Evolutionary conservation across 2,797 vertebrate species (phyloP), one percentile per base, ranked within the genome.

Genomic region (Anas bernieri): DNA sequence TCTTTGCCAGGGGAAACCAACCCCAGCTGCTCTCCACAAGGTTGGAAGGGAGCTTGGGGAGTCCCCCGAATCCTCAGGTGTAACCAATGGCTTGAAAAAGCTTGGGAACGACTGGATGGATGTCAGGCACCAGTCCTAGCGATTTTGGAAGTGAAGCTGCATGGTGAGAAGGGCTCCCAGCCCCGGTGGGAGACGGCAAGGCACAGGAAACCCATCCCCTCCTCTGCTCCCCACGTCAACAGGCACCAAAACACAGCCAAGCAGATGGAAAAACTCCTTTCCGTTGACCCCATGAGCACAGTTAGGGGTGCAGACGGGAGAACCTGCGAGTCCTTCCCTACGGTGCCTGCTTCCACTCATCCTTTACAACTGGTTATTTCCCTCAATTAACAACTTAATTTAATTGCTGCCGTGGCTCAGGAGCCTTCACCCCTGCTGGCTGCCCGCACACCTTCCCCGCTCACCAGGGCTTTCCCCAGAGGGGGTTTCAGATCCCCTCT

Each of bases 1-100:
- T 22, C 15, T 56, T 0, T 1, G 25, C 62, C 68, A 55, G 28
- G 20, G 28, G 22, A 66, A 2, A 7, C 52, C 0, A 0, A 17
- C 9, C 39, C 26, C 1, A 5, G 17, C 21, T 70, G 54, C 35
- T 67, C 46, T 31, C 18, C 21, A 46, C 39, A 41, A 16, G 12
- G 12, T 46, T 78, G 45, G 69, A 90, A 88, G 22, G 62, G 23
- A 86, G 18, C 15, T 48, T 70, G 76, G 43, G 28, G 82, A 55
- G 43, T 25, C 11, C 16, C 21, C 16, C 52, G 63, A 4, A 68
- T 28, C n/a, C 30, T 85, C 45, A 58, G 20, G 8, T 10, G 41
- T 4, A 92, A 52, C 11, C 50, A 26, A 17, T 7, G 35, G 61
- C 41, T 66, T 76, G 50, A 50, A 39, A 84, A 83, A 50, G 1